phyloP scores from a whole-genome alignment of 2,113 vertebrate genomes.

The Catharus minimus region DNA sequence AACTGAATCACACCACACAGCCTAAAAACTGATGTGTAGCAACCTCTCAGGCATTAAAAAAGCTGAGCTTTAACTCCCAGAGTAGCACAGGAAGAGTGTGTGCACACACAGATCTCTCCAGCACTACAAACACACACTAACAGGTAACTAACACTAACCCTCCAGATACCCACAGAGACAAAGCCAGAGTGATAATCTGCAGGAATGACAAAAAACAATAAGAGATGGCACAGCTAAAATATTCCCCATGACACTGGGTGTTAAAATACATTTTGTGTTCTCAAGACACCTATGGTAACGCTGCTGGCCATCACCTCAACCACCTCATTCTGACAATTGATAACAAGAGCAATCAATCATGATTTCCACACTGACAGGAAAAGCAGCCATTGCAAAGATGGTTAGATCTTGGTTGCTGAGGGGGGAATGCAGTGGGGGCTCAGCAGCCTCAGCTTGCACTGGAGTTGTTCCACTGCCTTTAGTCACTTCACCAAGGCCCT shows the following conservation, averaged over 20 bases:
- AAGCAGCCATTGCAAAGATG: background rate
- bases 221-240: background rate
- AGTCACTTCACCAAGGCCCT: constrained; percentile 15
- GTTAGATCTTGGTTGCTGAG: background rate
- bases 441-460: background rate
- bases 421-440: background rate
- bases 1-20: background rate
- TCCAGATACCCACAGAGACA: background rate
- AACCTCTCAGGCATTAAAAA: background rate
- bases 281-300: background rate
- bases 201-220: background rate
- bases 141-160: too few species aligned
- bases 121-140: background rate
- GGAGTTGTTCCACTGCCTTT: constrained; percentile 12
- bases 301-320: background rate
- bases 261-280: background rate
- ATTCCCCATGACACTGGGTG: background rate
- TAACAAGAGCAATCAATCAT: background rate
- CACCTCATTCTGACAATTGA: background rate
- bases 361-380: background rate
- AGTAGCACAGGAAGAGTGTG: accelerated
- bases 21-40: background rate
- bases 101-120: background rate
- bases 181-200: background rate
- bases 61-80: background rate